Conservation (phyloP, 2,113 vertebrate genomes). For the Cranoglanis bouderius region DNA sequence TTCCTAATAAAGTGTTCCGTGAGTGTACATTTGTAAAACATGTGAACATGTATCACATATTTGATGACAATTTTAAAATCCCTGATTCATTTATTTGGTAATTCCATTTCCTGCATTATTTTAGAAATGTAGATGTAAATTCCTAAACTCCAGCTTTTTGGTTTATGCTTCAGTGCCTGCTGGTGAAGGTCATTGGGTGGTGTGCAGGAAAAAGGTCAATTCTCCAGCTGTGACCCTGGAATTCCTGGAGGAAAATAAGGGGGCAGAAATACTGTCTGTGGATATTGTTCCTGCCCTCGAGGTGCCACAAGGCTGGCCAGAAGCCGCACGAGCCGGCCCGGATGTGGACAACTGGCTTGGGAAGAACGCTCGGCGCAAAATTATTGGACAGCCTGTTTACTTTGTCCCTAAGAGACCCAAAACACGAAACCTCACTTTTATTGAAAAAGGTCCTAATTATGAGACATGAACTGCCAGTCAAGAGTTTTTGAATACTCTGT, state of each 20-base stretch:
- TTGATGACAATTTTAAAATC: background rate
- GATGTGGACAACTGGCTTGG: conserved; percentile 65
- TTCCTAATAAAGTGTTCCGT: background rate
- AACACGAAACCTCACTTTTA: conserved; percentile 47
- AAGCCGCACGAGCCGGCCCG: conserved; percentile 41
- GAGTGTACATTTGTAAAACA: background rate
- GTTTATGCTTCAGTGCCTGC: conserved; percentile 41
- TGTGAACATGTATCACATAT: background rate
- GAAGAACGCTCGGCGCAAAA: conserved; percentile 55
- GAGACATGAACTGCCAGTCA: background rate
- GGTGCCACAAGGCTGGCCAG: conserved; percentile 63
- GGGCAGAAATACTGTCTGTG: conserved; percentile 58
- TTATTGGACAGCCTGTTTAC: conserved; percentile 53
- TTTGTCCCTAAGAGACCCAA: conserved; percentile 67
- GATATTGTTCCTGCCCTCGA: conserved; percentile 69
- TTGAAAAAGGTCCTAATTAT: conserved; percentile 59
- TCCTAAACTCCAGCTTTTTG: background rate
- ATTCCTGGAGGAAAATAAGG: conserved; percentile 24
- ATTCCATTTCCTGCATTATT: background rate
- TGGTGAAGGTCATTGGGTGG: conserved; percentile 50
- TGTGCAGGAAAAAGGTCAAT: conserved; percentile 53
- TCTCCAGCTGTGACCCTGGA: conserved; percentile 64
- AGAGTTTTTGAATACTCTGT: background rate
- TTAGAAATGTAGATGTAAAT: background rate
- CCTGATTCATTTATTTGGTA: background rate